phyloP scores from a whole-genome alignment of 2,797 vertebrate species.

The Sebastes taczanowskii region DNA sequence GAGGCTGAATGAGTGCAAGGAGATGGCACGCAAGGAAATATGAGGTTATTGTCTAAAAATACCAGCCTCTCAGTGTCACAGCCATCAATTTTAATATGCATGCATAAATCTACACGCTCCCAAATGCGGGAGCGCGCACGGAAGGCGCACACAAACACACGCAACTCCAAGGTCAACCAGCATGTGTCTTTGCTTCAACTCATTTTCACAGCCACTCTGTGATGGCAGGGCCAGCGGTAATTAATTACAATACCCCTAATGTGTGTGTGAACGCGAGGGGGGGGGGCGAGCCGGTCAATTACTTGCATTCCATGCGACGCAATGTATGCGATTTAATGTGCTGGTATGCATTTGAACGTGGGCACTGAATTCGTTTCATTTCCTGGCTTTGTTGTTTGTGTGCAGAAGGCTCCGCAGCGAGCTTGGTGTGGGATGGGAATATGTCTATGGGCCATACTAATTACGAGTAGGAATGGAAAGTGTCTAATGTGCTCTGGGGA shows the following conservation, averaged over 20 bases:
- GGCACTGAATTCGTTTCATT: slow-evolving; percentile 40
- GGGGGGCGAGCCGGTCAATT: slow-evolving; percentile 27
- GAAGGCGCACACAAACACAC: slow-evolving; percentile 2
- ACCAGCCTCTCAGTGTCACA: slow-evolving; percentile 51
- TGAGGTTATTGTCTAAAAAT: slow-evolving; percentile 69
- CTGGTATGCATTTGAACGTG: slow-evolving; percentile 55
- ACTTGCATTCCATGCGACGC: slow-evolving; percentile 38
- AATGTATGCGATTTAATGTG: slow-evolving; percentile 45
- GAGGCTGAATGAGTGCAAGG: slow-evolving; percentile 34
- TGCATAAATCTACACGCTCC: slow-evolving; percentile 25
- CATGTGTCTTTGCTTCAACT: slow-evolving; percentile 52
- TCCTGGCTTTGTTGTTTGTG: slow-evolving; percentile 62
- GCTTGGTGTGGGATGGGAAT: slow-evolving; percentile 69
- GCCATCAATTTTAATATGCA: slow-evolving; percentile 57
- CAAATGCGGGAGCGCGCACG: slow-evolving; percentile 15
- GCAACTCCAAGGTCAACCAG: slow-evolving; percentile 66
- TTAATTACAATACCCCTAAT: slow-evolving; percentile 67
- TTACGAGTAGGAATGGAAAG: slow-evolving; percentile 77
- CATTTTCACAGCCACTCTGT: slow-evolving; percentile 65
- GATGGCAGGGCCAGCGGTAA: slow-evolving; percentile 63
- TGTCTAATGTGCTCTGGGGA: slow-evolving; percentile 82
- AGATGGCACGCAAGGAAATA: slow-evolving; percentile 45
- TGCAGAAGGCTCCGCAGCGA: slow-evolving; percentile 51
- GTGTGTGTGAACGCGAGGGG: slow-evolving; percentile 27
- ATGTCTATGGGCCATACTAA: slow-evolving; percentile 78